These are phyloP conservation scores for Thymelicus sylvestris DNA, from an alignment of 2,888 invertebrate species.

Conservation along the genomic window DNA sequence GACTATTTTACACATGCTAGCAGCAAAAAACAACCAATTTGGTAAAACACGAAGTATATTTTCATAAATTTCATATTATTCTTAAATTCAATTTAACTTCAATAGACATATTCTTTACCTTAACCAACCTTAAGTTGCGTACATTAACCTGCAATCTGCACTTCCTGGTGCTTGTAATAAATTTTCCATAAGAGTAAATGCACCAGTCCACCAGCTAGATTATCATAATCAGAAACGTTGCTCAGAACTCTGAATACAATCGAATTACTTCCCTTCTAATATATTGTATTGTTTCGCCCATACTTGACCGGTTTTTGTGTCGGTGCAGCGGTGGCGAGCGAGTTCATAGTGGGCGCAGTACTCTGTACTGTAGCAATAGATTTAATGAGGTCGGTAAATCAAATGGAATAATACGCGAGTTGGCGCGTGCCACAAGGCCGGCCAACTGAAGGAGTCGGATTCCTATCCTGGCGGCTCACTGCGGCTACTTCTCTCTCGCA, in stretches of 20 bases:
- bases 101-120: too few species aligned
- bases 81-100: too few species aligned
- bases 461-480: constrained; percentile 50
- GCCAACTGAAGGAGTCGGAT: constrained; percentile 69
- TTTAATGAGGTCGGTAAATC: constrained; percentile 70
- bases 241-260: constrained; percentile 20
- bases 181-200: constrained; percentile 38
- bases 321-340: constrained; percentile 24
- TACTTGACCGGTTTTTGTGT: constrained; percentile 5
- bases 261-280: constrained; percentile 21
- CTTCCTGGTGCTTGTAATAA: constrained; percentile 13
- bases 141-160: neutral
- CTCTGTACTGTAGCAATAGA: constrained; percentile 58
- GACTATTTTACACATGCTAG: too few species aligned
- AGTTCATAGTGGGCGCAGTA: constrained; percentile 51
- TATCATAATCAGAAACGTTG: constrained; percentile 10
- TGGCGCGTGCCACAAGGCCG: constrained; percentile 83
- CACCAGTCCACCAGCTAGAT: constrained; percentile 33
- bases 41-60: too few species aligned
- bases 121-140: too few species aligned
- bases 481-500: constrained; percentile 61
- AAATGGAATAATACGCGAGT: constrained; percentile 61
- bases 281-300: constrained; percentile 28
- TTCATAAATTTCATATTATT: too few species aligned
- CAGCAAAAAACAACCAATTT: too few species aligned